Conservation (phyloP, 1,140 invertebrate genomes). For the Agrypnia vestita region DNA sequence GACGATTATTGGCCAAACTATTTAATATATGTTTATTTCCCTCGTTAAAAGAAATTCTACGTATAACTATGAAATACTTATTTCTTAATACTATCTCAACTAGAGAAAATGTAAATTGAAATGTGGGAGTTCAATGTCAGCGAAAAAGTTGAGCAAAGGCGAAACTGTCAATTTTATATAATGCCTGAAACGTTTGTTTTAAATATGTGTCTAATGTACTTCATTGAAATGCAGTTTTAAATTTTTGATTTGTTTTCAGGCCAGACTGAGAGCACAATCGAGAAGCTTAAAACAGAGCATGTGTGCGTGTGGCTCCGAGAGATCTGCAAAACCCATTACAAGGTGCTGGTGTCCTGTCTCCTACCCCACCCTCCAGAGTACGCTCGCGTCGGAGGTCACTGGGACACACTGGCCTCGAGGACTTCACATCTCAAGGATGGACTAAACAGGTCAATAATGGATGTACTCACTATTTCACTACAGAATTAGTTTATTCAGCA, state of each 20-base stretch:
- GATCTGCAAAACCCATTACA: conserved; percentile 89
- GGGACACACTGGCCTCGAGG: conserved; percentile 92
- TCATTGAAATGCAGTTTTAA: not conserved
- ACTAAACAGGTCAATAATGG: conserved; percentile 74
- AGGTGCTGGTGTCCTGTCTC: conserved; percentile 88
- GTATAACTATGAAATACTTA: too few species aligned
- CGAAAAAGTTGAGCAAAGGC: not conserved
- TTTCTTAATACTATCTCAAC: too few species aligned
- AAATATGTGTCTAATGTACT: not conserved
- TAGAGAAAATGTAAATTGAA: conserved; percentile 20
- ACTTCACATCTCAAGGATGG: conserved; percentile 97
- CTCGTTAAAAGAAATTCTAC: too few species aligned
- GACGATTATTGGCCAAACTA: too few species aligned
- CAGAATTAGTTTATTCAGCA: too few species aligned
- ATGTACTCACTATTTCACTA: too few species aligned
- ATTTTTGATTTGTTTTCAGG: conserved; percentile 70
- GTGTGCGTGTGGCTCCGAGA: conserved; percentile 93
- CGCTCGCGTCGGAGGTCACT: conserved; percentile 93
- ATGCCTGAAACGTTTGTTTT: not conserved
- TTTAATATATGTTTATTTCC: too few species aligned
- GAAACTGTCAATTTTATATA: not conserved
- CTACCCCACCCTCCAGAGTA: conserved; percentile 92
- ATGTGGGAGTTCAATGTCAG: too few species aligned
- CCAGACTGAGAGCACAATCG: conserved; percentile 88
- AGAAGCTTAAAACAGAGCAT: conserved; percentile 94